Percentiles rank a stretch among this genome's conserved stretches.
phyloP scores from a whole-genome alignment of 2,797 vertebrate species.

The Oreortyx pictus region DNA sequence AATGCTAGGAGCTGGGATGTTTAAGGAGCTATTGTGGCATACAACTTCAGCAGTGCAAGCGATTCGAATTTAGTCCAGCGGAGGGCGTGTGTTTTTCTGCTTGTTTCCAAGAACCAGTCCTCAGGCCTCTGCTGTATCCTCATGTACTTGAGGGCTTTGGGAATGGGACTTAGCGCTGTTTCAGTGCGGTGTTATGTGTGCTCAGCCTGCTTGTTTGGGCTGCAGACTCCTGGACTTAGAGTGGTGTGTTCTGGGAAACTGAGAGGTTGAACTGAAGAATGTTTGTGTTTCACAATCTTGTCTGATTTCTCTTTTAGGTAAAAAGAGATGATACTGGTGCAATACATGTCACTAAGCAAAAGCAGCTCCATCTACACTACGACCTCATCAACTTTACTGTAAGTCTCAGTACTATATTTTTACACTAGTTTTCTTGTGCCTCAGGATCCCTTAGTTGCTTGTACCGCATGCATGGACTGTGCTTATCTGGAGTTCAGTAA shows the following conservation, averaged over 20 bases:
- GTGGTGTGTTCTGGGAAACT: background rate
- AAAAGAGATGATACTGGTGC: conserved; percentile 94
- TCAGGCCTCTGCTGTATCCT: background rate
- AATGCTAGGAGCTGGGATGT: too few relatives aligned
- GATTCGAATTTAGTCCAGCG: background rate
- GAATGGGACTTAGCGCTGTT: rapidly evolving
- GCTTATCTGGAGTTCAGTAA: background rate
- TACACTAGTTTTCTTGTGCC: background rate
- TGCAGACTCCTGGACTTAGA: background rate
- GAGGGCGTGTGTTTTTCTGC: background rate
- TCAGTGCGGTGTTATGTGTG: rapidly evolving
- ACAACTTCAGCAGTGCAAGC: background rate
- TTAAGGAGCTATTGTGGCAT: background rate
- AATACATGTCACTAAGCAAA: conserved; percentile 96
- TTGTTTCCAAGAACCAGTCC: background rate
- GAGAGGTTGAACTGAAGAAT: background rate
- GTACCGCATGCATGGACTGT: background rate
- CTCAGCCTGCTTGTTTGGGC: background rate
- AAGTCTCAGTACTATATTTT: conserved; percentile 70
- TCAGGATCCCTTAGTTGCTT: background rate
- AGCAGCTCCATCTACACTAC: conserved; percentile 92
- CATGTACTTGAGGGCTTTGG: background rate
- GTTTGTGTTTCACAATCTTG: background rate
- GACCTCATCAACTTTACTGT: conserved; percentile 96
- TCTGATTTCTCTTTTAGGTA: conserved; percentile 80